Evolutionary conservation across 1,140 invertebrate species (phyloP), one percentile per base, ranked within the genome.

Genomic region (Bombus soroeensis): DNA sequence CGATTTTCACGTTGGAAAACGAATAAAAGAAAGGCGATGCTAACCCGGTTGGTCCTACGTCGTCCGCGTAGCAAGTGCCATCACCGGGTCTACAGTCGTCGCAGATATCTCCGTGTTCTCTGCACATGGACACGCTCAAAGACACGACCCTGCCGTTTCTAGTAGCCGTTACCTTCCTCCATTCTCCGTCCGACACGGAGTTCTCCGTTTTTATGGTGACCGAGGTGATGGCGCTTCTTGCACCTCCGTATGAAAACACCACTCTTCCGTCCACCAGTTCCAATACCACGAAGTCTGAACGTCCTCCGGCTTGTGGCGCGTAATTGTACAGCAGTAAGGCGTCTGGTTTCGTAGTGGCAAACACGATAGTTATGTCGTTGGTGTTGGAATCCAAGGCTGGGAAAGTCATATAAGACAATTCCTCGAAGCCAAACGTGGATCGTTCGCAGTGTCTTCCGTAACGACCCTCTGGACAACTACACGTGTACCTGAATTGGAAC

Each of bases 271-370:
- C 96, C 1, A 98, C 96, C 75, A 99, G 93, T 95, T 99, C 98
- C 66, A 99, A 96, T 1, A 98, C 98, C 47, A 99, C 96, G 93
- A 99, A 99, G 93, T 99, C 98, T 0, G 98, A 98, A 88, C 98
- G 95, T 6, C 98, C 98, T 43, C 98, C 98, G 68, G 96, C 97
- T 92, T 98, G 98, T 1, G 96, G 95, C 2, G 98, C 98, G 91
- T 98, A 99, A 90, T 99, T 99, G 94, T 99, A 99, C 0, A 99
- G 95, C 0, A 99, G 94, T 12, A 99, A 95, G 3, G 98, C 97
- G 93, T 99, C 97, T 0, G 96, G 96, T 94, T 98, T 98, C 0
- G 97, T 98, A 0, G 98, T 99, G 22, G 98, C 97, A 94, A 99
- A 99, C 37, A 98, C 97, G 43, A 99, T 97, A 0, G 98, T 97